phyloP scores from a whole-genome alignment of 2,113 vertebrate genomes.

The rabbit (Oryctolagus cuniculus) region mOryCun1.1 NC_091438.1:153628501-153629000 shows the following conservation, averaged over 20 bases:
- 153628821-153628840: too few relatives aligned
- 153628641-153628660: too few relatives aligned
- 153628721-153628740: slow-evolving; percentile 92
- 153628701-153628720: slow-evolving; percentile 94
- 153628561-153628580: slow-evolving; percentile 92
- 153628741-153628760: slow-evolving; percentile 92
- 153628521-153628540: slow-evolving; percentile 89
- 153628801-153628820: accelerated
- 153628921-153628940: slow-evolving; percentile 93
- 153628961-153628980: slow-evolving; percentile 94
- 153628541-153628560: slow-evolving; percentile 87
- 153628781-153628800: accelerated
- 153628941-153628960: slow-evolving; percentile 93
- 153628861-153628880: slow-evolving; percentile 89
- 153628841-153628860: not conserved
- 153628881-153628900: slow-evolving; percentile 92
- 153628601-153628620: slow-evolving; percentile 92
- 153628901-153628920: slow-evolving; percentile 94
- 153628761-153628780: slow-evolving; percentile 92
- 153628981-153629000: slow-evolving; percentile 96
- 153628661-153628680: not conserved
- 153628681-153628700: slow-evolving; percentile 90
- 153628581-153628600: slow-evolving; percentile 92
- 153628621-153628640: accelerated
- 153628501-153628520: slow-evolving; percentile 78